Conservation (phyloP, 1,140 invertebrate genomes). For the Drosophila equinoxialis region DNA sequence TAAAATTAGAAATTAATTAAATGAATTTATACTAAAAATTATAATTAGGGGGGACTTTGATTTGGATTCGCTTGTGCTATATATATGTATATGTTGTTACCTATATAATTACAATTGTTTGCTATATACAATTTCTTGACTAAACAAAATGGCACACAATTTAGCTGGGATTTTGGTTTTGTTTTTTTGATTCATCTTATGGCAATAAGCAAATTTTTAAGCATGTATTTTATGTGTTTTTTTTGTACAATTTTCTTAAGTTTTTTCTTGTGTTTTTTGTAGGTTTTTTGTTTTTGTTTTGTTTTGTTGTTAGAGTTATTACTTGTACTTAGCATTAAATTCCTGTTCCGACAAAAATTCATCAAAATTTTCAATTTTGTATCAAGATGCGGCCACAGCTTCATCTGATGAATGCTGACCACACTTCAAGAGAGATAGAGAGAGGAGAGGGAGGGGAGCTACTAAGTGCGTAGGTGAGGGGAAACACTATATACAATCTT, state of each 20-base stretch:
- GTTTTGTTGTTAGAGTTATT: constrained; percentile 30
- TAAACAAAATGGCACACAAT: constrained; percentile 12
- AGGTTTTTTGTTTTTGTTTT: constrained; percentile 37
- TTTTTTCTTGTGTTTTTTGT: constrained; percentile 35
- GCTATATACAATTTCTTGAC: constrained; percentile 1
- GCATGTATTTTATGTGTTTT: background rate
- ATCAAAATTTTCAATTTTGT: constrained; percentile 48
- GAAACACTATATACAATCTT: constrained; percentile 47
- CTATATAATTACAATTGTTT: constrained; percentile 33
- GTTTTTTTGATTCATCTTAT: background rate
- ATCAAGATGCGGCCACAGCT: constrained; percentile 32
- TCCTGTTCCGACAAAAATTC: constrained; percentile 60
- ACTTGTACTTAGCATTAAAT: constrained; percentile 76
- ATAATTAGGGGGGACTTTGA: constrained; percentile 7
- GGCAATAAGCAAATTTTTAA: background rate
- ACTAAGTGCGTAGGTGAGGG: too few species aligned
- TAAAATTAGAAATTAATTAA: constrained; percentile 41
- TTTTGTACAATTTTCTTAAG: constrained; percentile 13
- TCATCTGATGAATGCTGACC: constrained; percentile 64
- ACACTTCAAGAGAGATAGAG: background rate
- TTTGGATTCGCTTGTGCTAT: constrained; percentile 9
- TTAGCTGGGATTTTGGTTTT: constrained; percentile 20
- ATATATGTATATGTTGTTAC: background rate
- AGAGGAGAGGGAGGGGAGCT: background rate
- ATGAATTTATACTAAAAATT: constrained; percentile 12